A percentile compares a stretch with the other conserved stretches of the same genome.
These are phyloP conservation scores for Limosa lapponica DNA, from an alignment of 2,797 vertebrate genomes.

Conservation along the genomic window DNA sequence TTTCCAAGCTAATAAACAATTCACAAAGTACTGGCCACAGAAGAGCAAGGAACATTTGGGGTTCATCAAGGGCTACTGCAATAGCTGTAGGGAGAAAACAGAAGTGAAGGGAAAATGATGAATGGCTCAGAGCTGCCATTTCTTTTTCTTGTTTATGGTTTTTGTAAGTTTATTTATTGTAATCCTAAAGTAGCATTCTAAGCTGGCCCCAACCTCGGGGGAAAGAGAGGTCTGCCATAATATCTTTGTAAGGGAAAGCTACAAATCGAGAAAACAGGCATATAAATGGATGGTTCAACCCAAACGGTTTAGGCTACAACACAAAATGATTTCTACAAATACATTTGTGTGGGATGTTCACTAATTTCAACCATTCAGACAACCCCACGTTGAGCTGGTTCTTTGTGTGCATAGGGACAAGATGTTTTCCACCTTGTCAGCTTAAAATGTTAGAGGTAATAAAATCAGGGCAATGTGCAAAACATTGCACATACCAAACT, in stretches of 20 bases:
- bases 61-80: constrained; percentile 3
- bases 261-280: neutral
- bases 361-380: neutral
- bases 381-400: neutral
- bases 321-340: neutral
- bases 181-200: constrained; percentile 13
- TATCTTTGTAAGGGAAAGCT: neutral
- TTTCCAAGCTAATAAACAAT: constrained; percentile 55
- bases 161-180: constrained; percentile 26
- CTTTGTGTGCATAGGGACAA: neutral
- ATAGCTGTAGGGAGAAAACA: constrained; percentile 12
- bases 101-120: neutral
- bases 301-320: neutral
- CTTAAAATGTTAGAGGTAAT: constrained; percentile 47
- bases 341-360: neutral
- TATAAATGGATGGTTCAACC: neutral
- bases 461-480: constrained; percentile 48
- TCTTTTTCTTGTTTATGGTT: neutral
- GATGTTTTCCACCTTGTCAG: constrained; percentile 27
- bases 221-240: neutral
- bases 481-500: constrained; percentile 23
- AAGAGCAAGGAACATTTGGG: neutral
- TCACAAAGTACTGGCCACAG: constrained; percentile 17
- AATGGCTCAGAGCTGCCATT: neutral
- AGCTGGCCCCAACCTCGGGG: neutral